Percentiles rank a stretch among this genome's conserved stretches.
These are phyloP conservation scores for Heliconius sara DNA, from an alignment of 2,888 invertebrate species.

Conservation along the genomic window DNA sequence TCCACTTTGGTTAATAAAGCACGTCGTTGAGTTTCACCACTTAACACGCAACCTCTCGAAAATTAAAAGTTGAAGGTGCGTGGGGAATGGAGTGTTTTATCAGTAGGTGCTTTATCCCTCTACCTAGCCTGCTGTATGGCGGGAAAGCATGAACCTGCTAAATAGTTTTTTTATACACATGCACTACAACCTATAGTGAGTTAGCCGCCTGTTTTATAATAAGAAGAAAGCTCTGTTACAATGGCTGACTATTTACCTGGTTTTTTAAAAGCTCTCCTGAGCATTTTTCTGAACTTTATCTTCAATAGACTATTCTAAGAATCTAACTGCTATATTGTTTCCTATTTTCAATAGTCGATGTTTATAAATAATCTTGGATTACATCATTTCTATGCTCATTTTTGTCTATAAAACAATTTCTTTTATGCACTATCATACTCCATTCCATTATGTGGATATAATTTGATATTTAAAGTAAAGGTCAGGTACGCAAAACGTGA, in stretches of 20 bases:
- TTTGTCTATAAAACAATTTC: not conserved
- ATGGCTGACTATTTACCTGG: not conserved
- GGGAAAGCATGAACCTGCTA: not conserved
- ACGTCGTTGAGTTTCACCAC: too few relatives aligned
- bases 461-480: slow-evolving; percentile 39
- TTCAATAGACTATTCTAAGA: not conserved
- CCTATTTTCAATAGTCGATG: not conserved
- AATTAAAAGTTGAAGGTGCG: too few relatives aligned
- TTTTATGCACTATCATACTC: not conserved
- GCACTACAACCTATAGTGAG: not conserved
- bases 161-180: not conserved
- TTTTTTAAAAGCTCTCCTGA: not conserved
- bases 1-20: too few relatives aligned
- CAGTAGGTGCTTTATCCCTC: too few relatives aligned
- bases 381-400: not conserved
- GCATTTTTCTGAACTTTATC: not conserved
- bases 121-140: too few relatives aligned
- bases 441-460: slow-evolving; percentile 12
- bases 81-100: too few relatives aligned
- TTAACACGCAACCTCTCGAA: too few relatives aligned
- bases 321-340: not conserved
- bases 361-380: not conserved
- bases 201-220: not conserved
- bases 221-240: not conserved
- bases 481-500: slow-evolving; percentile 30